These are phyloP conservation scores for Coenonympha glycerion DNA, from an alignment of 2,888 invertebrate species.

Conservation along the genomic window DNA sequence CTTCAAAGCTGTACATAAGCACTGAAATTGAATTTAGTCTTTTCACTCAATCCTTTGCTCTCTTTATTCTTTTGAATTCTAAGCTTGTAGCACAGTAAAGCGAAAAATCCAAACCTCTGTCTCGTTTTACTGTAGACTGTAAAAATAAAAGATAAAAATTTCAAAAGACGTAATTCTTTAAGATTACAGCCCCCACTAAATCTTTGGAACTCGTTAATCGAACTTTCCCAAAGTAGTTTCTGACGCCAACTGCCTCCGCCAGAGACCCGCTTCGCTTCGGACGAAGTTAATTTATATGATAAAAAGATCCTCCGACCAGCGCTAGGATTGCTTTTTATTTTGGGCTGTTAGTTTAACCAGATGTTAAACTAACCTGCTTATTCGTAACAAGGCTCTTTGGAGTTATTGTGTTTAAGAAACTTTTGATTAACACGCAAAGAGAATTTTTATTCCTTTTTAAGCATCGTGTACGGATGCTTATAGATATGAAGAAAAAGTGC, in stretches of 20 bases:
- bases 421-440: too few species aligned
- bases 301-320: slow-evolving; percentile 48
- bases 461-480: too few species aligned
- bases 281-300: slow-evolving; percentile 68
- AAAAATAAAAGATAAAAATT: slow-evolving; percentile 47
- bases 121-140: slow-evolving; percentile 2
- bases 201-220: slow-evolving; percentile 71
- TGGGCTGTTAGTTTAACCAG: slow-evolving; percentile 6
- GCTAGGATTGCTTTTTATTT: slow-evolving; percentile 9
- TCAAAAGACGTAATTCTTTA: slow-evolving; percentile 57
- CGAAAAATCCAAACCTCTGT: not conserved
- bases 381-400: not conserved
- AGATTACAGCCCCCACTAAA: slow-evolving; percentile 65
- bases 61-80: too few species aligned
- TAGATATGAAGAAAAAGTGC: too few species aligned
- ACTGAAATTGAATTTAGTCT: too few species aligned
- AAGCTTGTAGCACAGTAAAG: not conserved
- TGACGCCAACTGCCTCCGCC: slow-evolving; percentile 70
- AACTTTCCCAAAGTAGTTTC: slow-evolving; percentile 65
- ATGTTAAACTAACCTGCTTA: slow-evolving; percentile 6
- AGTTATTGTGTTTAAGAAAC: too few species aligned
- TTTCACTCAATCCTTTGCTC: too few species aligned
- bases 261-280: slow-evolving; percentile 46
- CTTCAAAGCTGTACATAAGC: too few species aligned
- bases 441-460: too few species aligned